A percentile compares a stretch with the other conserved stretches of the same genome.
These are phyloP conservation scores for Liasis olivaceus DNA, from an alignment of 2,797 vertebrate genomes.

Conservation along the genomic window DNA sequence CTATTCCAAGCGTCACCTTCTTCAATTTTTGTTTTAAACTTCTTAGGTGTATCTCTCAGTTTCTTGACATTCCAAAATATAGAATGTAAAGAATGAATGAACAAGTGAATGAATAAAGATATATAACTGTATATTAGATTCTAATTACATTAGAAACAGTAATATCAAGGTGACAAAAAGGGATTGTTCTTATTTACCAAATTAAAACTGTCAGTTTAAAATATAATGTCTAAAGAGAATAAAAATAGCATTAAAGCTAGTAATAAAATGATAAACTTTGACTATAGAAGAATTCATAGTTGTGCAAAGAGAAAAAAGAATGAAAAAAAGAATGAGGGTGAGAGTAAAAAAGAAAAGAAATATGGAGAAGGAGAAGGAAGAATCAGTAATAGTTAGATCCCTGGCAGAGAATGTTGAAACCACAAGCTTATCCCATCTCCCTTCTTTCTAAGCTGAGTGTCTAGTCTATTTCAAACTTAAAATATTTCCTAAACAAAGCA, in stretches of 20 bases:
- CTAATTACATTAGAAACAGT: background rate
- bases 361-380: background rate
- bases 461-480: background rate
- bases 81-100: background rate
- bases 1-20: too few relatives aligned
- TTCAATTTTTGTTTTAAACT: background rate
- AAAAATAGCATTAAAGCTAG: background rate
- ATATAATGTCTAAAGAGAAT: background rate
- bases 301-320: background rate
- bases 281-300: background rate
- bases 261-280: background rate
- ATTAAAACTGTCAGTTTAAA: background rate
- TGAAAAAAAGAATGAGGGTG: background rate
- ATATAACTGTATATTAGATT: background rate
- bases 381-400: background rate
- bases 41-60: background rate
- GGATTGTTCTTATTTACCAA: background rate
- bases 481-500: background rate
- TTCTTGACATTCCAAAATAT: background rate
- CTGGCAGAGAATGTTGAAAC: background rate
- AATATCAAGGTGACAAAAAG: background rate
- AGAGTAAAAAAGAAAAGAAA: background rate
- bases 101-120: background rate
- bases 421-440: background rate
- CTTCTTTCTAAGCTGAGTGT: background rate